These are phyloP conservation scores for Gouania willdenowi DNA, from an alignment of 2,797 vertebrate species.

Conservation along the genomic window DNA sequence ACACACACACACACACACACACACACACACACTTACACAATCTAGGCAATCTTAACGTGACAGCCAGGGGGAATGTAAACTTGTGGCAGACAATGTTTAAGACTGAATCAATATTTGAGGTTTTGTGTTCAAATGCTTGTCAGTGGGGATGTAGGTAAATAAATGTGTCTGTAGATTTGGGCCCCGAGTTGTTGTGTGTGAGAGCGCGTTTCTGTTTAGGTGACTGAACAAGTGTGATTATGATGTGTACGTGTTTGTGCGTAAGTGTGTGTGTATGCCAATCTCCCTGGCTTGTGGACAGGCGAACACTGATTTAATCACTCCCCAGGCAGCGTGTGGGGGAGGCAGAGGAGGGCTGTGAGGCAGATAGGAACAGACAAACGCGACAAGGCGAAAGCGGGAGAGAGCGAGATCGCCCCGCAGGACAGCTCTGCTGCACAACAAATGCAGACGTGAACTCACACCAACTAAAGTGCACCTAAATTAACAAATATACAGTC, in stretches of 20 bases:
- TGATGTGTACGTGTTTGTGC: constrained; percentile 14
- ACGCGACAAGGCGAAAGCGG: constrained; percentile 74
- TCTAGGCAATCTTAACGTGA: constrained; percentile 10
- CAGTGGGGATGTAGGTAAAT: constrained; percentile 41
- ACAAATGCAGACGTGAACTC: constrained; percentile 49
- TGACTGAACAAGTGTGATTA: too few species aligned
- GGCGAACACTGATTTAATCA: constrained; percentile 75
- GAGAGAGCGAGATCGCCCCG: constrained; percentile 50
- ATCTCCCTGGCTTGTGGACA: constrained; percentile 70
- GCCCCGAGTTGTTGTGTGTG: constrained; percentile 33
- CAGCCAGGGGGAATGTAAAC: constrained; percentile 29
- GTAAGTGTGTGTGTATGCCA: constrained; percentile 41
- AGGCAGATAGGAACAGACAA: constrained; percentile 78
- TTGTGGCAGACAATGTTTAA: constrained; percentile 26
- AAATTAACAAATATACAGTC: constrained; percentile 13
- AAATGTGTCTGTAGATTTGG: constrained; percentile 29
- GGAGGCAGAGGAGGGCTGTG: constrained; percentile 68
- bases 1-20: neutral
- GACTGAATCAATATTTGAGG: constrained; percentile 51
- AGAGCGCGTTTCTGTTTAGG: constrained; percentile 22
- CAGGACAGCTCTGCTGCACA: constrained; percentile 45
- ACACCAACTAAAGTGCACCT: constrained; percentile 27
- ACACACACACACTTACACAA: constrained; percentile 11
- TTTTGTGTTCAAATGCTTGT: constrained; percentile 44
- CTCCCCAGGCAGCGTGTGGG: constrained; percentile 71